Conservation (phyloP, 1,140 invertebrate species). For the Bombus fervidus region DNA sequence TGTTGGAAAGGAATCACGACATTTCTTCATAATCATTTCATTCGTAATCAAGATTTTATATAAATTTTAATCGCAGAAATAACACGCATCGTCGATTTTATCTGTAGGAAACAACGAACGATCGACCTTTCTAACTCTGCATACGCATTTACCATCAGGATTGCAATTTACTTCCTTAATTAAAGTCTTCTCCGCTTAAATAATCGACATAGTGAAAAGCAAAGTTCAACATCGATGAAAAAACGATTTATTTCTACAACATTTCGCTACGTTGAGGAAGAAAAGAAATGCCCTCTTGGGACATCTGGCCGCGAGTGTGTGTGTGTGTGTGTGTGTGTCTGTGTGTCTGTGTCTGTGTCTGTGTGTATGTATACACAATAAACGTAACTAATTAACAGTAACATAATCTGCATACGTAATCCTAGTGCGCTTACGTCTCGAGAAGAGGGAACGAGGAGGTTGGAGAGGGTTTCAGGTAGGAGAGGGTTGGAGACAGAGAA, state of each 20-base stretch:
- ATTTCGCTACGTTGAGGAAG: neutral
- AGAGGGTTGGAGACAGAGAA: constrained; percentile 12
- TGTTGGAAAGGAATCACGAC: neutral
- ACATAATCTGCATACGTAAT: constrained; percentile 65
- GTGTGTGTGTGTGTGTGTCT: neutral
- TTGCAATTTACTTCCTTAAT: neutral
- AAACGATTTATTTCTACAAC: neutral
- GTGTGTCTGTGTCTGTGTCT: neutral
- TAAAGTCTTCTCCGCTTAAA: neutral
- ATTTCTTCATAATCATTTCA: too few species aligned
- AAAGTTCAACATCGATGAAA: constrained; percentile 3
- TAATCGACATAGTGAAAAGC: neutral
- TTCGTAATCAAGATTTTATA: neutral
- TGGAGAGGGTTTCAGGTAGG: constrained; percentile 29
- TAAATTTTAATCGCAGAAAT: neutral
- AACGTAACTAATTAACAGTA: constrained; percentile 66
- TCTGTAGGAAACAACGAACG: neutral
- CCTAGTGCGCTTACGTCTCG: constrained; percentile 63
- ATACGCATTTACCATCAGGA: neutral
- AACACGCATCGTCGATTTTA: neutral
- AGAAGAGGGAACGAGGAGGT: constrained; percentile 52
- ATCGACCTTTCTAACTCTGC: too few species aligned
- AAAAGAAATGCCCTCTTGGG: neutral
- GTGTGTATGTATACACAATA: constrained; percentile 36
- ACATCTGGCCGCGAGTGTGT: constrained; percentile 49